A percentile compares a stretch with the other conserved stretches of the same genome.
Conservation (phyloP, 2,113 vertebrate genomes). For the Pantherophis guttatus region DNA sequence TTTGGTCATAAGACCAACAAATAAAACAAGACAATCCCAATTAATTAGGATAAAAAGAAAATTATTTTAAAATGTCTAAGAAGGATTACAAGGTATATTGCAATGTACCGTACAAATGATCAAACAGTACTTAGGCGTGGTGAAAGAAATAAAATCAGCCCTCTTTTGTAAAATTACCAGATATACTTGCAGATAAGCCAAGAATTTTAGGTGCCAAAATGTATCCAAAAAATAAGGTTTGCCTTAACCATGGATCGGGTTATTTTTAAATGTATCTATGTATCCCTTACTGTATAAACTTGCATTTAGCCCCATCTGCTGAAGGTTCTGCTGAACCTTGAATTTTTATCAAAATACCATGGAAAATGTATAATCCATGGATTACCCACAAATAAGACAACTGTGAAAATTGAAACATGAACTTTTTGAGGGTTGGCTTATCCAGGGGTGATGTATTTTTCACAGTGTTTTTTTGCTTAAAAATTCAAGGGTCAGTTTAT, state of each 20-base stretch:
- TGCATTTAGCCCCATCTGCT: neutral
- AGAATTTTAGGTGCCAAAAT: neutral
- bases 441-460: neutral
- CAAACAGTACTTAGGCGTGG: neutral
- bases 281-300: neutral
- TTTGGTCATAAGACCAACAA: neutral
- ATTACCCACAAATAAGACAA: neutral
- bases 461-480: neutral
- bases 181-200: neutral
- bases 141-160: neutral
- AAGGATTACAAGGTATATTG: neutral
- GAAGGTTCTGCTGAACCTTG: neutral
- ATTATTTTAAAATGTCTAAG: neutral
- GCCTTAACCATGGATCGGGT: neutral
- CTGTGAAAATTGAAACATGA: neutral
- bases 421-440: neutral
- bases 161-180: neutral
- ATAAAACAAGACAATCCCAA: neutral
- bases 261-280: neutral
- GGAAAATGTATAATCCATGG: neutral
- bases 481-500: neutral
- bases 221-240: neutral
- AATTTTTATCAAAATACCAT: neutral
- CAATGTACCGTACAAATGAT: neutral
- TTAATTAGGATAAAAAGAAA: neutral